Conservation (phyloP, 2,797 vertebrate species). For the Acestrorhynchus altus region DNA sequence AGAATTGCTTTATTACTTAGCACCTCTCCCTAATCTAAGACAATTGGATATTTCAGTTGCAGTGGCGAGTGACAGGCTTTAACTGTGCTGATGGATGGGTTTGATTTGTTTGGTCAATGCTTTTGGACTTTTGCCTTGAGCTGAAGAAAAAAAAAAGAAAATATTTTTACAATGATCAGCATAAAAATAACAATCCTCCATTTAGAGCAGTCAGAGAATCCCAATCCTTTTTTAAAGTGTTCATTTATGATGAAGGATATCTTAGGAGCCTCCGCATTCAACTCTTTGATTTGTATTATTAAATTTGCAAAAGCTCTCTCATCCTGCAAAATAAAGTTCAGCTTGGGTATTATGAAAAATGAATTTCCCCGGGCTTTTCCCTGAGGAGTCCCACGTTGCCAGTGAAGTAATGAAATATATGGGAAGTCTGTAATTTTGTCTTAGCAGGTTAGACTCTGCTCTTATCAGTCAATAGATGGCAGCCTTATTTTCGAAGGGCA, state of each 20-base stretch:
- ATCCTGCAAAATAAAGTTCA: constrained; percentile 47
- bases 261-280: constrained; percentile 27
- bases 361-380: constrained; percentile 46
- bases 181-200: constrained; percentile 24
- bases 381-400: constrained; percentile 31
- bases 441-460: constrained; percentile 38
- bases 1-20: constrained; percentile 19
- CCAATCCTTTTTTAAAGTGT: constrained; percentile 8
- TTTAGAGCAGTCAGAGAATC: neutral
- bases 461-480: constrained; percentile 51
- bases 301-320: constrained; percentile 36
- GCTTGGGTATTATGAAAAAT: constrained; percentile 50
- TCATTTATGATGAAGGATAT: constrained; percentile 31
- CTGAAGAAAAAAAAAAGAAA: constrained; percentile 10
- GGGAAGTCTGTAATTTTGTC: constrained; percentile 51
- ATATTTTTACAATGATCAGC: constrained; percentile 12
- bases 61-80: constrained; percentile 30
- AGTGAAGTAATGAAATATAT: constrained; percentile 52
- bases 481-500: constrained; percentile 43
- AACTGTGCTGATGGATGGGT: constrained; percentile 22
- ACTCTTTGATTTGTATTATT: constrained; percentile 47
- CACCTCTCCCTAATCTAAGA: constrained; percentile 6
- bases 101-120: constrained; percentile 34
- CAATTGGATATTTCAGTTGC: constrained; percentile 32
- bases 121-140: neutral